These are phyloP conservation scores for Labeo catla DNA, from an alignment of 2,113 vertebrate species.

Conservation along the genomic window DNA sequence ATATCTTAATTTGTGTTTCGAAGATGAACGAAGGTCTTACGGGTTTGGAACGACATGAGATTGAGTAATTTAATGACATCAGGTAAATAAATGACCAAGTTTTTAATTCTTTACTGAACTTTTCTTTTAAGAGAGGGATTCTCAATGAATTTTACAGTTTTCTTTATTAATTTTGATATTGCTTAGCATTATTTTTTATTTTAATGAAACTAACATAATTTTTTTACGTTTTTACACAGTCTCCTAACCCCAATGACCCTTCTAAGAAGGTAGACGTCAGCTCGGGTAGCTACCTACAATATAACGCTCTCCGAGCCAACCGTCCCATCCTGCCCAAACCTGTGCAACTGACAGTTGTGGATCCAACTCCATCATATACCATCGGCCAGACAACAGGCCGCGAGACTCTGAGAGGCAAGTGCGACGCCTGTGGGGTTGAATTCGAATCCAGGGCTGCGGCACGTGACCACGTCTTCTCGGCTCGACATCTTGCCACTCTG, in stretches of 20 bases:
- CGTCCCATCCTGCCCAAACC: slow-evolving; percentile 81
- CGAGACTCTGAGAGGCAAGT: slow-evolving; percentile 80
- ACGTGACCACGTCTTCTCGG: slow-evolving; percentile 88
- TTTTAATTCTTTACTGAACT: too few species aligned
- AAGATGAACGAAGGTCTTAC: too few species aligned
- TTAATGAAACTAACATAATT: not conserved
- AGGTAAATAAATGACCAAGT: too few species aligned
- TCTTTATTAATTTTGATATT: not conserved
- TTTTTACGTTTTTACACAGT: slow-evolving; percentile 59
- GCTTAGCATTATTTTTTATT: not conserved
- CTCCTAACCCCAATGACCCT: slow-evolving; percentile 66
- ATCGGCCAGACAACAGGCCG: slow-evolving; percentile 70
- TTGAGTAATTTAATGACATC: too few species aligned
- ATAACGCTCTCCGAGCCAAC: slow-evolving; percentile 80
- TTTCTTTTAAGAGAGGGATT: too few species aligned
- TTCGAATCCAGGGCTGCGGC: slow-evolving; percentile 89
- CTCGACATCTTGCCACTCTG: slow-evolving; percentile 84
- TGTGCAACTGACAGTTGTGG: slow-evolving; percentile 73
- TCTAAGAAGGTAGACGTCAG: slow-evolving; percentile 73
- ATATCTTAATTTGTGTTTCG: too few species aligned
- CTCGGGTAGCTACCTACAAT: slow-evolving; percentile 78
- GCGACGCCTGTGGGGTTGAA: slow-evolving; percentile 82
- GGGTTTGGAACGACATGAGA: too few species aligned
- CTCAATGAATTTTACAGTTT: not conserved
- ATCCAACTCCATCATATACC: slow-evolving; percentile 60